Conservation (phyloP, 2,888 invertebrate species). For the Caenorhabditis auriculariae region DNA sequence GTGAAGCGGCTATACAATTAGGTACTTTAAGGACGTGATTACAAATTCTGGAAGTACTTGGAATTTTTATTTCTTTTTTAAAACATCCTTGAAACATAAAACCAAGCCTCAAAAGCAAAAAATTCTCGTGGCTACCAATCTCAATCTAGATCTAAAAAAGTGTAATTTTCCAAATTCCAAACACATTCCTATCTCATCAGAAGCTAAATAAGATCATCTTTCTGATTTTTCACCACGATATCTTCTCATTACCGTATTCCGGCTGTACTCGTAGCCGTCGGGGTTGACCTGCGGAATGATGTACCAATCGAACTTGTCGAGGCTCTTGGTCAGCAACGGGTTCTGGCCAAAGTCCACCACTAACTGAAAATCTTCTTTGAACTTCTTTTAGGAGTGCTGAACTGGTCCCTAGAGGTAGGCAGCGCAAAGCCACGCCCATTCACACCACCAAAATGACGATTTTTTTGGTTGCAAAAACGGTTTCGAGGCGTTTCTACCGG, state of each 20-base stretch:
- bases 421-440: neutral
- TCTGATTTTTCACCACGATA: neutral
- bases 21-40: no score
- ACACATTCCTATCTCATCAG: no score
- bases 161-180: no score
- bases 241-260: slow-evolving; percentile 34
- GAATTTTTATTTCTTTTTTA: no score
- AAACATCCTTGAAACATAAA: no score
- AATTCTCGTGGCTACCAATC: no score
- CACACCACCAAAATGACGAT: neutral
- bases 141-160: no score
- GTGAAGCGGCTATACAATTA: no score
- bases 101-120: no score
- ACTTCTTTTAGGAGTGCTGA: neutral
- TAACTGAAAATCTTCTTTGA: slow-evolving; percentile 26
- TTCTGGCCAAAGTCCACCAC: slow-evolving; percentile 41
- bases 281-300: slow-evolving; percentile 61
- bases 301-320: slow-evolving; percentile 59
- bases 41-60: no score
- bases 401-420: neutral
- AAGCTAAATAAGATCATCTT: neutral
- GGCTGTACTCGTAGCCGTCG: slow-evolving; percentile 60
- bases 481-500: no score
- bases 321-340: slow-evolving; percentile 28
- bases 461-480: no score